Conservation (phyloP, 2,113 vertebrate species). For the Cephalophus harveyi region DNA sequence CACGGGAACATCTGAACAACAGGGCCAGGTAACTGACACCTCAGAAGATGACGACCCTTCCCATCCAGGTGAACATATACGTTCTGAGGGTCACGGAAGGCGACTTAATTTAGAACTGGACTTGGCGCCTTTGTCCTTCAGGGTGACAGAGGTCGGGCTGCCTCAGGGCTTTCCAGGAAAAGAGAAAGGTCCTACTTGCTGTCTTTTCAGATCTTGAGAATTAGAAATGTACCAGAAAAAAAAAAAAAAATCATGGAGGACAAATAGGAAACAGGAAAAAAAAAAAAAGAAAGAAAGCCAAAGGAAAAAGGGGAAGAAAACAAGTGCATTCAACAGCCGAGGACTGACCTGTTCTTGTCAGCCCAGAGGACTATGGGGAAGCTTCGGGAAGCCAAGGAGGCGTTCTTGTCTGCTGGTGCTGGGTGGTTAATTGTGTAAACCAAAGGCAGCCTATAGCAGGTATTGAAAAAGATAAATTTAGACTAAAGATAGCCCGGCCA, state of each 20-base stretch:
- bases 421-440: background rate
- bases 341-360: background rate
- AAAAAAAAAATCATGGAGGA: background rate
- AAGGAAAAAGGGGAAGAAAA: background rate
- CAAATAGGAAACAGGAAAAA: background rate
- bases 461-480: slow-evolving; percentile 43
- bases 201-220: background rate
- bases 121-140: background rate
- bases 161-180: slow-evolving; percentile 8
- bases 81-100: background rate
- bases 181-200: background rate
- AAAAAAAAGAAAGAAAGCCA: background rate
- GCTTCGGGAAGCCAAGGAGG: background rate
- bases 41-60: background rate
- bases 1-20: background rate
- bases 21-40: background rate
- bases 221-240: background rate
- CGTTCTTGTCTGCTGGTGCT: background rate
- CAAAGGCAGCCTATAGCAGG: background rate
- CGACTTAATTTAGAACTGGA: background rate
- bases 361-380: background rate
- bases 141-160: background rate
- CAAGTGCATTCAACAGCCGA: slow-evolving; percentile 13
- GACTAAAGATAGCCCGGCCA: slow-evolving; percentile 57
- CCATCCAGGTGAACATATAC: background rate